Conservation (phyloP, 2,888 invertebrate genomes). For the Parthenolecanium corni region DNA sequence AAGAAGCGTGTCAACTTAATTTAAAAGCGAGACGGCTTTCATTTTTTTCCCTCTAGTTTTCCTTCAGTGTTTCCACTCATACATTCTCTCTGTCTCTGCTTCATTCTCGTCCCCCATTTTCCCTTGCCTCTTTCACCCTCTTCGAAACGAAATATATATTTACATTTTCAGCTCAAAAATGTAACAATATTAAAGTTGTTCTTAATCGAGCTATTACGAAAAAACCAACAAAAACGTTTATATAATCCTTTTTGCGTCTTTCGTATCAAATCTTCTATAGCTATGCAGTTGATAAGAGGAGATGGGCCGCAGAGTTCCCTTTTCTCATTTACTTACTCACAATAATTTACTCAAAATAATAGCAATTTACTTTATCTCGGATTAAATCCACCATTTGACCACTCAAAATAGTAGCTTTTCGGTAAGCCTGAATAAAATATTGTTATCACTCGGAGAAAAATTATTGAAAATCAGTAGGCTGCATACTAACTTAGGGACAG, state of each 20-base stretch:
- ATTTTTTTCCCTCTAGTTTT: conserved; percentile 3
- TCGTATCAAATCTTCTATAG: too few relatives aligned
- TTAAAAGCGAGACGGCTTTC: conserved; percentile 19
- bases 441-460: too few relatives aligned
- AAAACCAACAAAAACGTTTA: conserved; percentile 7
- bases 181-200: conserved; percentile 20
- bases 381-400: too few relatives aligned
- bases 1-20: conserved; percentile 25
- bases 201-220: conserved; percentile 23
- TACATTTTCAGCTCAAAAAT: conserved; percentile 10
- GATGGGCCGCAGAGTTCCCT: too few relatives aligned
- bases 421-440: too few relatives aligned
- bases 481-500: too few relatives aligned
- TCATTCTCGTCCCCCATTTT: neutral
- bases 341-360: too few relatives aligned
- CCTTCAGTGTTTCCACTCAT: neutral
- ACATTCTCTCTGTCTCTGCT: neutral
- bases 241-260: neutral
- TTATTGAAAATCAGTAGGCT: too few relatives aligned
- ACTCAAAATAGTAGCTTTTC: too few relatives aligned
- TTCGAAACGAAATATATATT: conserved; percentile 12
- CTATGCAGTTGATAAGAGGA: too few relatives aligned
- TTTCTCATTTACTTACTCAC: too few relatives aligned
- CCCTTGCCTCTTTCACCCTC: neutral
- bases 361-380: too few relatives aligned